These are phyloP conservation scores for Lasioglossum figueresi DNA, from an alignment of 2,888 invertebrate species.

Conservation along the genomic window DNA sequence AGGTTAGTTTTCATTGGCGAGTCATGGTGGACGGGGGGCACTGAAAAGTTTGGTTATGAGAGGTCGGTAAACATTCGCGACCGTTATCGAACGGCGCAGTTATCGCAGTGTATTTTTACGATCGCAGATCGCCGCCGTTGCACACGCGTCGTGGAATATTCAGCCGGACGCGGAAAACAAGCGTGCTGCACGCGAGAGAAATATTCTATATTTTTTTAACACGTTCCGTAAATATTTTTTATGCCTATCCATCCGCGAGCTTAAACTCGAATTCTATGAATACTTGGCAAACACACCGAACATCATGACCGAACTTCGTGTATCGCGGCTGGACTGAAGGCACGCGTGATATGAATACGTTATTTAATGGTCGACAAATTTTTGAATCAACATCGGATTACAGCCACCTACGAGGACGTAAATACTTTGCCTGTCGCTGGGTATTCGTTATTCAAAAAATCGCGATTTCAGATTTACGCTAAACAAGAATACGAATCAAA, in stretches of 20 bases:
- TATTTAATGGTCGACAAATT: conserved; percentile 18
- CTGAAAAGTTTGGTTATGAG: conserved; percentile 62
- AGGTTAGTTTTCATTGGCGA: conserved; percentile 62
- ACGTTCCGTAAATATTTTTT: conserved; percentile 58
- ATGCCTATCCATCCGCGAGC: conserved; percentile 35
- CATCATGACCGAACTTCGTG: conserved; percentile 22
- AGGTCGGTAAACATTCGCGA: conserved; percentile 55
- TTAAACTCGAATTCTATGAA: conserved; percentile 54
- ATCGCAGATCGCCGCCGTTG: conserved; percentile 32
- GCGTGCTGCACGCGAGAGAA: conserved; percentile 31
- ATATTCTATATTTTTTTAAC: conserved; percentile 51
- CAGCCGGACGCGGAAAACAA: conserved; percentile 44
- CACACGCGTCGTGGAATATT: conserved; percentile 43
- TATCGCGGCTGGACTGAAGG: conserved; percentile 3
- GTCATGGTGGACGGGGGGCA: conserved; percentile 13
- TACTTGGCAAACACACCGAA: conserved; percentile 50
- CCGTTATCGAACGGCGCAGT: conserved; percentile 50
- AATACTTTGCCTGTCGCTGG: neutral
- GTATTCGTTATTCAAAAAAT: neutral
- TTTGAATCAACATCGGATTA: neutral
- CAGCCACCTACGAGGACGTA: neutral
- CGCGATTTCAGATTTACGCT: neutral
- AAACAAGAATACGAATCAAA: neutral
- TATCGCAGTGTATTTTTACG: conserved; percentile 55
- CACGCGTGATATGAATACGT: conserved; percentile 33